These are phyloP conservation scores for Orientallactaga bullata DNA, from an alignment of 2,113 vertebrate genomes.

Conservation along the genomic window DNA sequence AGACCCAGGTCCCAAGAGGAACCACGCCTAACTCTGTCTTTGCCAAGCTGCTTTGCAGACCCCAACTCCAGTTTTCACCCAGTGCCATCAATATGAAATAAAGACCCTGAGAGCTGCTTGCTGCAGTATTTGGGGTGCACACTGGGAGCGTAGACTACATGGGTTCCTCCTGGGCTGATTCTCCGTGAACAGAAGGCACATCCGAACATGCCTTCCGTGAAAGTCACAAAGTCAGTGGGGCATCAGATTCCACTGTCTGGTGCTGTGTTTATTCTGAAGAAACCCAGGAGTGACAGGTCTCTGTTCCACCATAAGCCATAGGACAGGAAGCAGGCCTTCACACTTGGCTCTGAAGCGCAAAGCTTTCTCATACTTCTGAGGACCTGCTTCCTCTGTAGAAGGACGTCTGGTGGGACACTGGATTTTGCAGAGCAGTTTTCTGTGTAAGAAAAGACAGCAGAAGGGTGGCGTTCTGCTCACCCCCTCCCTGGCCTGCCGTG, in stretches of 20 bases:
- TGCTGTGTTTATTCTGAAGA: background rate
- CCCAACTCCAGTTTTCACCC: conserved; percentile 10
- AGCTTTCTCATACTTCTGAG: background rate
- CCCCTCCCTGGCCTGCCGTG: background rate
- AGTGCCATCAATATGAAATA: conserved; percentile 68
- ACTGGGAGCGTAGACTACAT: conserved; percentile 31
- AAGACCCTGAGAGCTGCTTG: conserved; percentile 74
- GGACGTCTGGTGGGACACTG: background rate
- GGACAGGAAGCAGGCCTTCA: background rate
- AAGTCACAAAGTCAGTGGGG: conserved; percentile 24
- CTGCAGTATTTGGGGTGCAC: background rate
- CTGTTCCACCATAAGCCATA: background rate
- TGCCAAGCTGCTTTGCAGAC: conserved; percentile 69
- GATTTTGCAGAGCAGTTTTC: background rate
- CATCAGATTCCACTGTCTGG: background rate
- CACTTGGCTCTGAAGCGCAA: background rate
- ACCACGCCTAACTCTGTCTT: background rate
- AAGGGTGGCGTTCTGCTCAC: fast-evolving
- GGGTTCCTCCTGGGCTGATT: background rate
- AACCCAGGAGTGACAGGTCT: background rate
- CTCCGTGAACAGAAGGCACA: conserved; percentile 3
- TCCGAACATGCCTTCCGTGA: conserved; percentile 57
- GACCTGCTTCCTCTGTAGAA: background rate
- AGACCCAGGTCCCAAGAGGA: background rate
- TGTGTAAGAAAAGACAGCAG: background rate